Evolutionary conservation across 2,888 invertebrate genomes (phyloP).

Genomic region (Drosophila engyochracea): DNA sequence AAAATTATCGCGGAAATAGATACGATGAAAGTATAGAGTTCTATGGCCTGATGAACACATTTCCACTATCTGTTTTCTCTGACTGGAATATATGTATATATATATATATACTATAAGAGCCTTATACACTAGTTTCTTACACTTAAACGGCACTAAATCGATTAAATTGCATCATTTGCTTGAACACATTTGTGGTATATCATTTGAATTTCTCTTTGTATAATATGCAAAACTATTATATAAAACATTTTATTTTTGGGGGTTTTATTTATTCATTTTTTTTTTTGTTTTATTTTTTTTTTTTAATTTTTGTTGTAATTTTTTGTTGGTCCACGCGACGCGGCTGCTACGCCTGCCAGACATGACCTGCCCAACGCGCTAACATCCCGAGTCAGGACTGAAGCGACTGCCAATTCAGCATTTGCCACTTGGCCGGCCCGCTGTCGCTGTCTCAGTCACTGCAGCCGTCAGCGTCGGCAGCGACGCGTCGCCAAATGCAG

Average conservation of each 20-base stretch:
- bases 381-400: conserved; percentile 86
- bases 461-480: conserved; percentile 36
- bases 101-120: conserved; percentile 32
- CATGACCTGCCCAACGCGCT: conserved; percentile 86
- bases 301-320: conserved; percentile 26
- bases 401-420: conserved; percentile 71
- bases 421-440: conserved; percentile 45
- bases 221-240: conserved; percentile 43
- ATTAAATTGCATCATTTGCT: conserved; percentile 36
- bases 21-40: conserved; percentile 75
- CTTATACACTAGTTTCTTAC: conserved; percentile 40
- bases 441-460: conserved; percentile 29
- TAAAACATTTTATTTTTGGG: conserved; percentile 10
- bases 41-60: conserved; percentile 83
- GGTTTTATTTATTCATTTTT: conserved; percentile 19
- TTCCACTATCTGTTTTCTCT: conserved; percentile 48
- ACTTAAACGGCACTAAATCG: conserved; percentile 55
- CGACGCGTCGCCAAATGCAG: conserved; percentile 38
- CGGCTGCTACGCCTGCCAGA: conserved; percentile 77
- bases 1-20: conserved; percentile 84
- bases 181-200: conserved; percentile 70
- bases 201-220: conserved; percentile 26
- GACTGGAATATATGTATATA: conserved; percentile 43
- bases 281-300: conserved; percentile 18
- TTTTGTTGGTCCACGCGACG: conserved; percentile 68